Base-by-base conservation (phyloP, 2,888 invertebrate species). In the Tipula confusa region DNA sequence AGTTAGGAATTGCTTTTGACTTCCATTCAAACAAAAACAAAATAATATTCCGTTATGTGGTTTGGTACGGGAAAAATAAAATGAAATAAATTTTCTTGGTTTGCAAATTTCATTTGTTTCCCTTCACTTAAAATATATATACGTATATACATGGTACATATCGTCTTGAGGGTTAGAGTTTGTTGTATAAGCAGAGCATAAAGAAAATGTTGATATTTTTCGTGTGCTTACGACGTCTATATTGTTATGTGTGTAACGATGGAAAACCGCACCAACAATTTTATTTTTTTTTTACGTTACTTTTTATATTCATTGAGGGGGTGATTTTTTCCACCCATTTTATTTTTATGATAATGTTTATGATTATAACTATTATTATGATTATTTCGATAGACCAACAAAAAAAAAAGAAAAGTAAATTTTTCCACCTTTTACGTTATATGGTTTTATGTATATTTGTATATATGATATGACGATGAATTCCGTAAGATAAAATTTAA, bases 181-280 rank as follows among this genome's bases (percentile, higher is more conserved):
- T 64, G 64, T 64, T 64, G 24, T 24, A 64, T 18, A n/a, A 43
- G 43, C 43, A 80, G 31, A 29, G 29, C 29, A 80, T 80, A 80
- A 80, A 29, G 31, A 29, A 29, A 80, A 80, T 80, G 31, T 80
- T n/a, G 64, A 80, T 31, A 80, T 29, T 80, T 80, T 80, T 80
- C 29, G 29, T 80, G 29, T 29, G 80, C 80, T 80, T 31, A 80
- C 80, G 80, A 80, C 80, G 80, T 80, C 80, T 80, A 80, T 80
- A 80, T 80, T 80, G 80, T 80, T 80, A 80, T 80, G 80, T 80
- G 80, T 80, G 80, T 80, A 80, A 80, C 80, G 80, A 80, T 29
- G 31, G 29, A 31, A 80, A 80, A 80, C 80, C 80, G n/a, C 80
- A 80, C 80, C 80, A 80, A 80, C 29, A 64, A 24, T 24, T 24